A percentile compares a stretch with the other conserved stretches of the same genome.
Evolutionary conservation across 2,113 vertebrate genomes (phyloP).

Genomic region (Heterotilapia buettikoferi): DNA sequence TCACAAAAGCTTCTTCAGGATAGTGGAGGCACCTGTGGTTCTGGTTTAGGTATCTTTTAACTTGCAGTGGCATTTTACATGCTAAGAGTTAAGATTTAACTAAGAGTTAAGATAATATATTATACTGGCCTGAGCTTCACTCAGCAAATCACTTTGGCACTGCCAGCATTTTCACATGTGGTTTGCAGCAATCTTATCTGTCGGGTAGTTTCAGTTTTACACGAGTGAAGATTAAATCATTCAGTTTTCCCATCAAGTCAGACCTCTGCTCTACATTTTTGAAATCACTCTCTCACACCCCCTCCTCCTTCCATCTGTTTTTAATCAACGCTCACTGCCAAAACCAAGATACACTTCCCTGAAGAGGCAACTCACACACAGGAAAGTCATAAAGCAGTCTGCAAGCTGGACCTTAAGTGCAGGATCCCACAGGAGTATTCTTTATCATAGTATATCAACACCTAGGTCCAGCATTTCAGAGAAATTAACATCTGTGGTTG

Average conservation of each 20-base stretch:
- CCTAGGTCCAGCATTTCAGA: not conserved
- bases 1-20: not conserved
- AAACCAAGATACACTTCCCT: not conserved
- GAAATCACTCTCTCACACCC: not conserved
- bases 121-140: not conserved
- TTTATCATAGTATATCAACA: not conserved
- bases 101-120: not conserved
- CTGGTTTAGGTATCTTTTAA: not conserved
- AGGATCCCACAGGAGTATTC: not conserved
- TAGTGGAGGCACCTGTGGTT: not conserved
- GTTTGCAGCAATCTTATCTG: not conserved
- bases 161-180: not conserved
- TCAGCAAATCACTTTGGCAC: not conserved
- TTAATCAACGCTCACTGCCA: conserved; percentile 40
- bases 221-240: not conserved
- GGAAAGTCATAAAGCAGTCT: not conserved
- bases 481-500: not conserved
- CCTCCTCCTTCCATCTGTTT: conserved; percentile 54
- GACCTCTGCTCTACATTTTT: conserved; percentile 28
- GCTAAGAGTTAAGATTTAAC: not conserved
- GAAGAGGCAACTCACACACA: not conserved
- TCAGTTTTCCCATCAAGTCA: conserved; percentile 33
- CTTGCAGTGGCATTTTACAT: not conserved
- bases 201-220: conserved; percentile 2
- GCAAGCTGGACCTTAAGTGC: not conserved